Conservation (phyloP, 2,797 vertebrate genomes). For the Epinephelus coioides region DNA sequence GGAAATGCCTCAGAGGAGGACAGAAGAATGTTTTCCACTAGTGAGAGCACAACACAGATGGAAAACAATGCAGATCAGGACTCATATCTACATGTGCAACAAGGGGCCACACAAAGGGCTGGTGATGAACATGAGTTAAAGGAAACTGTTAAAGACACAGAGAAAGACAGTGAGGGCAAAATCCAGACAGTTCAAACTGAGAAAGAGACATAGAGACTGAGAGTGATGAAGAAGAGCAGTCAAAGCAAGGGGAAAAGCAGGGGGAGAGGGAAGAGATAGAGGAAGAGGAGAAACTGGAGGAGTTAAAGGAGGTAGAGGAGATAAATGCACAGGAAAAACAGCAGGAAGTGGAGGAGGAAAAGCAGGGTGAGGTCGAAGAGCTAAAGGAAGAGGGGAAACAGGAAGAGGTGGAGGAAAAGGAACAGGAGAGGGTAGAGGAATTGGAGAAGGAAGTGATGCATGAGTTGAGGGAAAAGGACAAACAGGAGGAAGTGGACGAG, state of each 20-base stretch:
- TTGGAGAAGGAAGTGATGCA: too few species aligned
- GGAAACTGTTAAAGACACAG: not conserved
- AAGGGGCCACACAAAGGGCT: not conserved
- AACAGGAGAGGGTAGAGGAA: too few species aligned
- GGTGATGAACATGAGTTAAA: not conserved
- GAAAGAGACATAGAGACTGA: not conserved
- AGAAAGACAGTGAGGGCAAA: not conserved
- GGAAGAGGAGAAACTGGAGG: not conserved
- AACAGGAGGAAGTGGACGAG: not conserved
- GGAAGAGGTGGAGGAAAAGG: not conserved
- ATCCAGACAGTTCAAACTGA: constrained; percentile 8
- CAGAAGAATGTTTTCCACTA: not conserved
- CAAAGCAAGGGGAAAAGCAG: not conserved
- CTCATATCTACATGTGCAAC: not conserved
- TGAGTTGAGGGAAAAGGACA: too few species aligned
- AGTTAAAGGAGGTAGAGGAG: not conserved
- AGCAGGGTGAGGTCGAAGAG: not conserved
- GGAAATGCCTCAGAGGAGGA: constrained; percentile 33
- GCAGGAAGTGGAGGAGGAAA: not conserved
- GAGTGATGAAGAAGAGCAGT: not conserved
- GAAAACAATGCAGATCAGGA: constrained; percentile 4
- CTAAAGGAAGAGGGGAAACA: not conserved
- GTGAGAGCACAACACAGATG: not conserved
- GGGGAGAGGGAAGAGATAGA: not conserved
- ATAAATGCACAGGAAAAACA: not conserved